A percentile compares a stretch with the other conserved stretches of the same genome.
These are phyloP conservation scores for Tachina grossa DNA, from an alignment of 2,888 invertebrate genomes.

Conservation along the genomic window DNA sequence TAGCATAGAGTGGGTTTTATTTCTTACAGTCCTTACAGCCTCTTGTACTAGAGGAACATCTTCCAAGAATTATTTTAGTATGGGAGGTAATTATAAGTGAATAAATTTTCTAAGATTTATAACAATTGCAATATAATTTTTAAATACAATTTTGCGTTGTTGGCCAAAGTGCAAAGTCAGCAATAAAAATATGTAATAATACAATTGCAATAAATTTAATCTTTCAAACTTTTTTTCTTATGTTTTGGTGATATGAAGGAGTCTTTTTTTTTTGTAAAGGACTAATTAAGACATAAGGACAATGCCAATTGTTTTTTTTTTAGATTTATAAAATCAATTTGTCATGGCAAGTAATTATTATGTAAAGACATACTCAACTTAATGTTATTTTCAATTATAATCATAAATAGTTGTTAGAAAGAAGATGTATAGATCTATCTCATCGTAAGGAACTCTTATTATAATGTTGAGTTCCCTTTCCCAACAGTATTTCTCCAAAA, in stretches of 20 bases:
- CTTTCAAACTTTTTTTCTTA: slow-evolving; percentile 36
- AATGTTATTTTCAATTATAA: no score
- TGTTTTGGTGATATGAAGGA: slow-evolving; percentile 14
- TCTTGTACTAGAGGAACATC: slow-evolving; percentile 9
- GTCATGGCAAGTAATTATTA: no score
- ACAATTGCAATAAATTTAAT: slow-evolving; percentile 16
- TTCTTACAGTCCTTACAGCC: not conserved
- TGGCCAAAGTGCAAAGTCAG: slow-evolving; percentile 57
- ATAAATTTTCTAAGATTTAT: slow-evolving; percentile 64
- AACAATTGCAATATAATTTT: slow-evolving; percentile 58
- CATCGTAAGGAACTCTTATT: no score
- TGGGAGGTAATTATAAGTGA: slow-evolving; percentile 67
- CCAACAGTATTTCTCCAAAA: no score
- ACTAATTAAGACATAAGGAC: slow-evolving; percentile 19
- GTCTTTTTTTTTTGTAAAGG: slow-evolving; percentile 39
- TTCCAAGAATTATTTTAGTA: slow-evolving; percentile 17
- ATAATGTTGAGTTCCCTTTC: no score
- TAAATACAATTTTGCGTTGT: slow-evolving; percentile 51
- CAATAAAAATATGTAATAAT: slow-evolving; percentile 23
- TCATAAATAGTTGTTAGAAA: no score
- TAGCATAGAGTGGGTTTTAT: slow-evolving; percentile 51
- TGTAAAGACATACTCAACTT: no score
- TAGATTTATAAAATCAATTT: no score
- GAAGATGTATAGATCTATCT: no score
- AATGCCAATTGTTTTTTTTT: slow-evolving; percentile 5